These are phyloP conservation scores for Pinctada fucata DNA, from an alignment of 2,888 invertebrate species.

Conservation along the genomic window DNA sequence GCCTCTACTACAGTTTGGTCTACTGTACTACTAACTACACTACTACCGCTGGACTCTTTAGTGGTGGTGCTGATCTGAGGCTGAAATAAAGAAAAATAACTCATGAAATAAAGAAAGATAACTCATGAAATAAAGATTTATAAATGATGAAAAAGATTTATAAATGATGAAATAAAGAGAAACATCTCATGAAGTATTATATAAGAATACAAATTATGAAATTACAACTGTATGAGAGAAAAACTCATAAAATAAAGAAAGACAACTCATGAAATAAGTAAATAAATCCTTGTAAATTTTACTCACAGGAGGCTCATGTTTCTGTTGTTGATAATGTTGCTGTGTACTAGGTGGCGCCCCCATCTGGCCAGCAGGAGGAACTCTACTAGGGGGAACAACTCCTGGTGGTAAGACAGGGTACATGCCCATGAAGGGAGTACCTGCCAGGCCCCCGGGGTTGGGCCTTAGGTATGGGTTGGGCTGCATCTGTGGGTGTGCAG, in stretches of 20 bases:
- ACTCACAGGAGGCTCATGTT: slow-evolving; percentile 52
- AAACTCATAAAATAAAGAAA: no score
- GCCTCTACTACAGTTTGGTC: slow-evolving; percentile 52
- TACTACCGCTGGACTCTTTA: slow-evolving; percentile 67
- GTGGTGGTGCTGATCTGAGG: slow-evolving; percentile 68
- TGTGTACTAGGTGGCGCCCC: slow-evolving; percentile 63
- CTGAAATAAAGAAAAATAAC: slow-evolving; percentile 36
- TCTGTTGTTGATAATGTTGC: slow-evolving; percentile 43
- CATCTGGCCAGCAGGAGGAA: slow-evolving; percentile 54
- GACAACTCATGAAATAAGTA: no score
- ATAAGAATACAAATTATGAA: no score
- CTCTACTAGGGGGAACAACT: slow-evolving; percentile 57
- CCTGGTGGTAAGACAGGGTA: slow-evolving; percentile 67
- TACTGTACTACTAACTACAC: slow-evolving; percentile 78
- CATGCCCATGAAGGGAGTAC: slow-evolving; percentile 67
- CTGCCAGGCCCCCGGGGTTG: slow-evolving; percentile 54
- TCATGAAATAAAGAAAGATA: no score
- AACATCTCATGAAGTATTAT: no score
- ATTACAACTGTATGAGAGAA: no score
- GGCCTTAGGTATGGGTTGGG: slow-evolving; percentile 67
- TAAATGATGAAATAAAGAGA: no score
- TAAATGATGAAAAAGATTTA: no score
- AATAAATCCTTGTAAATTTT: no score
- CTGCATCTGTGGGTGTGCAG: slow-evolving; percentile 66
- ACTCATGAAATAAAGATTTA: no score